Evolutionary conservation across 1,140 invertebrate genomes (phyloP).

Genomic region (Ostrea edulis): DNA sequence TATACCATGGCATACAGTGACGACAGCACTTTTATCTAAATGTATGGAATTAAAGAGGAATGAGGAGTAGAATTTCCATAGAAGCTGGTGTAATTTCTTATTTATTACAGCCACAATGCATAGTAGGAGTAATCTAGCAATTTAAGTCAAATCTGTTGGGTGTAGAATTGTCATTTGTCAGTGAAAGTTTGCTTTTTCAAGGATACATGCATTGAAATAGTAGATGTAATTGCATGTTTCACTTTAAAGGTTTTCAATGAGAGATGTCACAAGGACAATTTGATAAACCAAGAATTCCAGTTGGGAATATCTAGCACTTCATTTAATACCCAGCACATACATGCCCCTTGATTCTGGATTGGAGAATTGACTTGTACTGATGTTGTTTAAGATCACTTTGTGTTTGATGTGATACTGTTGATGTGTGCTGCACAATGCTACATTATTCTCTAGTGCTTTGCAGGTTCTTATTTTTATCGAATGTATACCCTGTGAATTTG

Average conservation of each 20-base stretch:
- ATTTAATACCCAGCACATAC: not conserved
- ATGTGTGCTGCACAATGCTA: not conserved
- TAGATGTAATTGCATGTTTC: conserved; percentile 15
- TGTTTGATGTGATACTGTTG: conserved; percentile 36
- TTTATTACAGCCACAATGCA: not conserved
- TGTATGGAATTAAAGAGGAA: not conserved
- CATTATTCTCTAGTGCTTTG: conserved; percentile 1
- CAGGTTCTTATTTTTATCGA: not conserved
- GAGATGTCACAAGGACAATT: not conserved
- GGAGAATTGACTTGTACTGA: not conserved
- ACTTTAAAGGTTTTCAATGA: not conserved
- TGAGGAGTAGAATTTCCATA: not conserved
- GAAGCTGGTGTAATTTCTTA: not conserved
- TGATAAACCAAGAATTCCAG: not conserved
- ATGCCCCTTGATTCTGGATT: not conserved
- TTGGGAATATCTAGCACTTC: not conserved
- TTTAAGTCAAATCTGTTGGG: not conserved
- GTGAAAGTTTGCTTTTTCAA: not conserved
- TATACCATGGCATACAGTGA: too few relatives aligned
- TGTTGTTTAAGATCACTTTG: not conserved
- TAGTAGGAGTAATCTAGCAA: not conserved
- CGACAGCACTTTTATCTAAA: not conserved
- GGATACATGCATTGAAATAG: not conserved
- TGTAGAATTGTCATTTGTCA: not conserved
- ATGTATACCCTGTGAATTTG: not conserved